These are phyloP conservation scores for Cyaniris semiargus DNA, from an alignment of 2,888 invertebrate species.

Conservation along the genomic window DNA sequence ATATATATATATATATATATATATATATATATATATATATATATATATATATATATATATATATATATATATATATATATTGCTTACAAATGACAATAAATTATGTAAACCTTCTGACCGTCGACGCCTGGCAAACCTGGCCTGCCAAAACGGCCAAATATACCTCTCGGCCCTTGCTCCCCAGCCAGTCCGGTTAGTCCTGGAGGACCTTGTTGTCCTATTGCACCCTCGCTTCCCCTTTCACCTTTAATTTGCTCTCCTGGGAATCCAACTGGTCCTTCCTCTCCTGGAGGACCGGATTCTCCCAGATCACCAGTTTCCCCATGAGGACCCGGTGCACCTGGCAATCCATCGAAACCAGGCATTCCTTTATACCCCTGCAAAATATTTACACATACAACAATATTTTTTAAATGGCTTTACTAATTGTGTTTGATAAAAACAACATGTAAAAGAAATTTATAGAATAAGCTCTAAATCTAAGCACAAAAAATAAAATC, in stretches of 20 bases:
- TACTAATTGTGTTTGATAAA: no score
- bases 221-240: background rate
- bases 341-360: background rate
- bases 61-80: no score
- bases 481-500: no score
- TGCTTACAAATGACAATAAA: background rate
- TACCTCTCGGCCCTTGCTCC: background rate
- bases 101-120: background rate
- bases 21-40: no score
- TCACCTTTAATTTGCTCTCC: background rate
- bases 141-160: background rate
- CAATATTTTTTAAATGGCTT: background rate
- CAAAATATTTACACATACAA: background rate
- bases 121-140: background rate
- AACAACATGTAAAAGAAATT: no score
- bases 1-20: no score
- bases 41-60: no score
- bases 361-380: background rate
- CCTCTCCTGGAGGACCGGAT: background rate
- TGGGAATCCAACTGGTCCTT: background rate
- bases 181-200: background rate
- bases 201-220: background rate
- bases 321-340: background rate
- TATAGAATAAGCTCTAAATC: no score
- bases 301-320: background rate